Conservation (phyloP, 2,888 invertebrate genomes). For the Dendrolimus houi region DNA sequence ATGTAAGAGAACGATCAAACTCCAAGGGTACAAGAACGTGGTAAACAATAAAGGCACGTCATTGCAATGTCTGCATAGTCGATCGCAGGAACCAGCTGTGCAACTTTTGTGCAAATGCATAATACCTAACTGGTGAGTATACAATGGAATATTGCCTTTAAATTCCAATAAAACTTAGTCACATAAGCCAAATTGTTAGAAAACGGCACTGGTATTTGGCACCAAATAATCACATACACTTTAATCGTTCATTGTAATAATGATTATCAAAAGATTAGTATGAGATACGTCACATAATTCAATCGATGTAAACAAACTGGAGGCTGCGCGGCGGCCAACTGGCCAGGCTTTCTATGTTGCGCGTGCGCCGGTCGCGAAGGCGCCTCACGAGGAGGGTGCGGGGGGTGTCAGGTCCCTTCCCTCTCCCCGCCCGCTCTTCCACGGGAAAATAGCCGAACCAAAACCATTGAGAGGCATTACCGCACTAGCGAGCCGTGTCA, state of each 20-base stretch:
- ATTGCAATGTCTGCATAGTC: constrained; percentile 18
- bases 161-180: constrained; percentile 10
- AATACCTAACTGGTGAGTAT: constrained; percentile 33
- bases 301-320: constrained; percentile 65
- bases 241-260: neutral
- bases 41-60: constrained; percentile 8
- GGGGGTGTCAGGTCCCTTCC: constrained; percentile 40
- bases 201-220: neutral
- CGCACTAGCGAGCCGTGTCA: constrained; percentile 35
- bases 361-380: constrained; percentile 53
- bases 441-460: constrained; percentile 24
- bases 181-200: neutral
- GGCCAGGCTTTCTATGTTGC: constrained; percentile 65
- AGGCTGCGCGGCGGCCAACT: constrained; percentile 72
- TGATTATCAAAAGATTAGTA: neutral
- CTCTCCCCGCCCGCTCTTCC: constrained; percentile 36
- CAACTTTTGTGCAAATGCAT: constrained; percentile 47
- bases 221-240: neutral
- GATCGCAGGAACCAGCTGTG: constrained; percentile 37
- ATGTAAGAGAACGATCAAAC: neutral
- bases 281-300: constrained; percentile 28
- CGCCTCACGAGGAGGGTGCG: constrained; percentile 24
- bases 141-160: constrained; percentile 36
- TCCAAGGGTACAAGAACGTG: constrained; percentile 12
- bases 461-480: constrained; percentile 42